Percentiles rank a stretch among this genome's conserved stretches.
Evolutionary conservation across 2,113 vertebrate genomes (phyloP).

Genomic region (Nothocercus nigrocapillus): DNA sequence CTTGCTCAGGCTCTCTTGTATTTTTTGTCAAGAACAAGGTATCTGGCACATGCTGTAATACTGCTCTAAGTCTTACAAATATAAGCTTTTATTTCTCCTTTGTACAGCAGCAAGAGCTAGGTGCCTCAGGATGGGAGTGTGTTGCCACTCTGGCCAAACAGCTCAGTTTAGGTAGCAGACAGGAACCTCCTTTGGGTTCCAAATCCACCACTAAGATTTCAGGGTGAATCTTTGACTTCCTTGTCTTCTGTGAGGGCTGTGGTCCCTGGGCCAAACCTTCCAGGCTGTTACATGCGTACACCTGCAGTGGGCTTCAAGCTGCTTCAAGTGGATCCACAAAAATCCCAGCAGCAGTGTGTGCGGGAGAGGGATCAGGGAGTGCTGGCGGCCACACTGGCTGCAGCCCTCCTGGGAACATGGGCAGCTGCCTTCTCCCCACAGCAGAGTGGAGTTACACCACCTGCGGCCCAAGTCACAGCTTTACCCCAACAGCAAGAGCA

Average conservation of each 20-base stretch:
- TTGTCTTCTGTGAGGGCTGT: neutral
- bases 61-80: neutral
- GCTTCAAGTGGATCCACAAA: neutral
- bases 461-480: neutral
- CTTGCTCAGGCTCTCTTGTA: neutral
- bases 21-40: neutral
- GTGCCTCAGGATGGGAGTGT: neutral
- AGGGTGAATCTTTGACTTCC: neutral
- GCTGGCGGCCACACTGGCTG: neutral
- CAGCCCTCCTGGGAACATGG: fast-evolving
- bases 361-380: neutral
- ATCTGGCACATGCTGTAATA: neutral
- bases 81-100: neutral
- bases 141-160: neutral
- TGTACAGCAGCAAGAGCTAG: fast-evolving
- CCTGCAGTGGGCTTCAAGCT: neutral
- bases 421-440: neutral
- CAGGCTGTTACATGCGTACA: fast-evolving
- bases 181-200: fast-evolving
- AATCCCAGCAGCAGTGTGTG: neutral
- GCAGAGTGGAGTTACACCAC: fast-evolving
- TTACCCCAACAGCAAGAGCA: neutral
- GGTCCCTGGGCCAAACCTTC: neutral
- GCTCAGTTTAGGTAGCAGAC: no score
- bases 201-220: neutral